Conservation (phyloP, 2,888 invertebrate genomes). For the Ephialtes manifestator region DNA sequence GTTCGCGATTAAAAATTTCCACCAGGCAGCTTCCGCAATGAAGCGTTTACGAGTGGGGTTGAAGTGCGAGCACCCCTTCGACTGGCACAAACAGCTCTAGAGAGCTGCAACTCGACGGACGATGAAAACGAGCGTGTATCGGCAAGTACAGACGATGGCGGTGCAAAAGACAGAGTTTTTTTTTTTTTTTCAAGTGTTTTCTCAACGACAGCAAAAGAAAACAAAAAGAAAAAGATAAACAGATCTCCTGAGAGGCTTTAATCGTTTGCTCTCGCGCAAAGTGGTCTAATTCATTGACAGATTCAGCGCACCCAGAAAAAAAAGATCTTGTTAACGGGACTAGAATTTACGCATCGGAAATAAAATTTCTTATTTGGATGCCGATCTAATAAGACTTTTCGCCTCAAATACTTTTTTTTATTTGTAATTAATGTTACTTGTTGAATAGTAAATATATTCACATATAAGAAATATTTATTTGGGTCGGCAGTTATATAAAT, state of each 20-base stretch:
- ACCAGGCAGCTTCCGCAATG: slow-evolving; percentile 66
- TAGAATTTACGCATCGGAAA: no score
- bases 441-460: no score
- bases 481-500: no score
- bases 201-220: neutral
- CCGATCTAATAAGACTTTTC: no score
- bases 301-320: neutral
- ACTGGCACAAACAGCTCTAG: slow-evolving; percentile 51
- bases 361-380: no score
- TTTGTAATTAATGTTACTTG: no score
- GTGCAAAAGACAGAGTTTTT: neutral
- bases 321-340: no score
- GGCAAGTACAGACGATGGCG: neutral
- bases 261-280: neutral
- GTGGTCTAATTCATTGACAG: slow-evolving; percentile 1
- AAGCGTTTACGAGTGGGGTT: slow-evolving; percentile 64
- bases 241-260: slow-evolving; percentile 1
- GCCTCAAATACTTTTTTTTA: no score
- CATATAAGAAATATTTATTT: no score
- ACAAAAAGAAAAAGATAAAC: neutral
- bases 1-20: slow-evolving; percentile 73
- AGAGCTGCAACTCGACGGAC: slow-evolving; percentile 34
- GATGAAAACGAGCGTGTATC: slow-evolving; percentile 10
- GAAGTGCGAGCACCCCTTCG: slow-evolving; percentile 47
- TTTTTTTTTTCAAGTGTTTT: slow-evolving; percentile 16